Evolutionary conservation across 2,797 vertebrate genomes (phyloP).

Genomic region (Knipowitschia caucasica): DNA sequence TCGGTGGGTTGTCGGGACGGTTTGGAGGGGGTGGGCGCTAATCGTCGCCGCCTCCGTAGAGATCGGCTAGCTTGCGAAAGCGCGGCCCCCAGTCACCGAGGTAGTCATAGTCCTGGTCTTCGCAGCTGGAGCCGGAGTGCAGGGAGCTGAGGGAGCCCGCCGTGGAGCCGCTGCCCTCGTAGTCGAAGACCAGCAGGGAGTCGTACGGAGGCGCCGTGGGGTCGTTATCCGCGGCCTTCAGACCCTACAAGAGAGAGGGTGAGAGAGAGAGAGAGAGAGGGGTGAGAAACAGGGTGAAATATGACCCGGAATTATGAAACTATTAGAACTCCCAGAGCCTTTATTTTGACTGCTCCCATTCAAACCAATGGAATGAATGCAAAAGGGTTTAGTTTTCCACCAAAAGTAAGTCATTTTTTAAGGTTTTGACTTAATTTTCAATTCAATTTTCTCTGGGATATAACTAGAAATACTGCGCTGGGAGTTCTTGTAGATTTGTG

Average conservation of each 20-base stretch:
- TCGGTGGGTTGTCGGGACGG: not conserved
- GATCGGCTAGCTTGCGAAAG: conserved; percentile 96
- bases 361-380: too few relatives aligned
- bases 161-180: conserved; percentile 93
- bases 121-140: conserved; percentile 91
- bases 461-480: too few relatives aligned
- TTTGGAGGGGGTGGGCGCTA: conserved; percentile 45
- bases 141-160: conserved; percentile 97
- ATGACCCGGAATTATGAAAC: too few relatives aligned
- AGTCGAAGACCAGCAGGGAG: conserved; percentile 96
- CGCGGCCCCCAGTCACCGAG: conserved; percentile 97
- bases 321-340: too few relatives aligned
- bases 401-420: too few relatives aligned
- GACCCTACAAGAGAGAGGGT: conserved; percentile 75
- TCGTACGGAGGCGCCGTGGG: conserved; percentile 95
- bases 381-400: too few relatives aligned
- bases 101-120: conserved; percentile 98
- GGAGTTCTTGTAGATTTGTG: too few relatives aligned
- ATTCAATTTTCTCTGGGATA: too few relatives aligned
- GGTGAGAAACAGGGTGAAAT: not conserved
- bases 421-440: too few relatives aligned
- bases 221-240: conserved; percentile 95
- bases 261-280: conserved; percentile 11
- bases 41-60: conserved; percentile 94
- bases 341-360: too few relatives aligned